Percentiles rank a stretch among this genome's conserved stretches.
These are phyloP conservation scores for Chamaea fasciata DNA, from an alignment of 2,113 vertebrate genomes.

Conservation along the genomic window DNA sequence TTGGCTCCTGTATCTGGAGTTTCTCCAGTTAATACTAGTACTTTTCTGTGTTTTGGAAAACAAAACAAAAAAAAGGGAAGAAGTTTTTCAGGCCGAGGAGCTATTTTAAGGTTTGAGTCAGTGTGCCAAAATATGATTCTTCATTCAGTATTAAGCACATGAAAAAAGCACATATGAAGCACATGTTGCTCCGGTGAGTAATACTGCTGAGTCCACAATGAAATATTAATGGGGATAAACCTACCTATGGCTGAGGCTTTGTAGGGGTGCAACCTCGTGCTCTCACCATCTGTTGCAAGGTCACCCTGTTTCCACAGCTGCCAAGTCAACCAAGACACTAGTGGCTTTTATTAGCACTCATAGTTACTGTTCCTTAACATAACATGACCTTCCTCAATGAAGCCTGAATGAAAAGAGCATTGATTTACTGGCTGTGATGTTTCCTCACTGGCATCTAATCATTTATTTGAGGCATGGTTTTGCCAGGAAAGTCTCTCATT, in stretches of 20 bases:
- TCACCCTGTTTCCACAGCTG: slow-evolving; percentile 21
- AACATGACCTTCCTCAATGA: neutral
- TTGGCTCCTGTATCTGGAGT: neutral
- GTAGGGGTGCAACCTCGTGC: neutral
- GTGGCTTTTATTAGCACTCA: slow-evolving; percentile 2
- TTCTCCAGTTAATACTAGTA: neutral
- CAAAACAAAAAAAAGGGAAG: neutral
- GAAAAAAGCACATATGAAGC: neutral
- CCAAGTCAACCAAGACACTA: neutral
- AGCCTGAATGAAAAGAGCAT: slow-evolving; percentile 22
- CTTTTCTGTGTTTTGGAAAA: neutral
- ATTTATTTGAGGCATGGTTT: neutral
- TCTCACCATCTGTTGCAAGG: slow-evolving; percentile 1
- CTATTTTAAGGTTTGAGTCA: neutral
- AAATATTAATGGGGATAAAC: neutral
- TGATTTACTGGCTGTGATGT: slow-evolving; percentile 40
- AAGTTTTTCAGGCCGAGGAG: neutral
- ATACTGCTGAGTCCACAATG: neutral
- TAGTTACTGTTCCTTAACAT: neutral
- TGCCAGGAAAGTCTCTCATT: neutral
- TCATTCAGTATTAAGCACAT: neutral
- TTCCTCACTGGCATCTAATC: slow-evolving; percentile 8
- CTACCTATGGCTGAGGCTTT: neutral
- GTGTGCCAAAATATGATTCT: neutral
- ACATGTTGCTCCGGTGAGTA: neutral